Base-by-base conservation (phyloP, 2,797 vertebrate species). In the Acanthurus tractus region DNA sequence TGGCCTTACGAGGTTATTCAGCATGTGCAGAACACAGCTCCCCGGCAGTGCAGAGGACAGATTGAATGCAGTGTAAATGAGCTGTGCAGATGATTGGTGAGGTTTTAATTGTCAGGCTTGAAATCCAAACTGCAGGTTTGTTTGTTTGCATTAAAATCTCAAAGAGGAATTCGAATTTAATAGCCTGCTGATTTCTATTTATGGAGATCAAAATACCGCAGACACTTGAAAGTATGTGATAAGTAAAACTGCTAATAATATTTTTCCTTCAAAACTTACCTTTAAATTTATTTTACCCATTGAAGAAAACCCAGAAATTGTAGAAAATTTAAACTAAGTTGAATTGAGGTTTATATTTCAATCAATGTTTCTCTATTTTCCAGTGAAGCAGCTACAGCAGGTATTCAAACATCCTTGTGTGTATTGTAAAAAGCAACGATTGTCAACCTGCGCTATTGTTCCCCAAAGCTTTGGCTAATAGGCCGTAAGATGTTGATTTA, bases 401-500 rank as follows among this genome's bases (percentile, higher is more conserved):
- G 17, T 67, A 69, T 53, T 79, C 62, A 82, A 56, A 74, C 36
- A 82, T 57, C 54, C 56, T 38, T 49, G 78, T 82, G 65, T 86
- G 76, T 52, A 65, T 63, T 70, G 70, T 62, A 77, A 85, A 85
- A 80, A 63, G 44, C 62, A 71, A 18, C 42, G 58, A 79, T 84
- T 84, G 59, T 83, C 57, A 42, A 69, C 52, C 70, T 63, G 54
- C n/a, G 54, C 81, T 62, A 86, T 90, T 88, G 88, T 94, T 76
- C 75, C 56, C 70, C 45, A 80, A 88, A 89, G 81, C 88, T 90
- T 89, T 76, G 57, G 55, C 81, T 93, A 92, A 92, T 90, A 91
- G 81, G 79, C 86, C 89, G 86, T 87, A 91, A 85, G 77, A 90
- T 92, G 92, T 91, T 93, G 86, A 89, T 93, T 88, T 85, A 89